Conservation (phyloP, 2,113 vertebrate species). For the Mesembrinibis cayennensis region DNA sequence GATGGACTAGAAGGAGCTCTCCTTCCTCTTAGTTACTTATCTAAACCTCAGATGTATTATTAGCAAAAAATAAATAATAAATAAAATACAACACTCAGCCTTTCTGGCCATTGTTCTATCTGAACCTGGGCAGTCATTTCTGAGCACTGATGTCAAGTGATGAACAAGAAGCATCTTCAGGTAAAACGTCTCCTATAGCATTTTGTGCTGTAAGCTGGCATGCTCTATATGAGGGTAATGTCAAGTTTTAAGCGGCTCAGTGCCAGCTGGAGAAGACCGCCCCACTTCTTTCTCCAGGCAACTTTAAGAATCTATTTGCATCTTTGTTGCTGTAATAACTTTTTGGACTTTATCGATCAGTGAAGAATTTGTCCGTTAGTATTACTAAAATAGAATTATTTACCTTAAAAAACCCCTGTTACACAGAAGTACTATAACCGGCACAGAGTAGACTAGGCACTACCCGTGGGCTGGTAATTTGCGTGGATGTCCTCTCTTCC, state of each 20-base stretch:
- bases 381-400: constrained; percentile 27
- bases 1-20: constrained; percentile 76
- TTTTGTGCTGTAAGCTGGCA: not conserved
- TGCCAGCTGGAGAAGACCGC: not conserved
- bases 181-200: not conserved
- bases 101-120: constrained; percentile 28
- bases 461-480: not conserved
- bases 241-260: not conserved
- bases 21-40: constrained; percentile 79
- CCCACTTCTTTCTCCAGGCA: not conserved
- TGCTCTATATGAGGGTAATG: rapidly evolving
- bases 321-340: not conserved
- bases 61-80: constrained; percentile 56
- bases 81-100: not conserved
- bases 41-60: constrained; percentile 79
- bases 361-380: not conserved
- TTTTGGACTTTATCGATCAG: not conserved
- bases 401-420: not conserved
- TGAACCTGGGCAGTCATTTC: not conserved
- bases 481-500: too few species aligned
- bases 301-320: not conserved
- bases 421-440: not conserved
- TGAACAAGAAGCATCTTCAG: not conserved
- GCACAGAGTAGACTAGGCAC: not conserved
- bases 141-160: not conserved